phyloP scores from a whole-genome alignment of 2,888 invertebrate genomes.

The Epistrophella euchroma region DNA sequence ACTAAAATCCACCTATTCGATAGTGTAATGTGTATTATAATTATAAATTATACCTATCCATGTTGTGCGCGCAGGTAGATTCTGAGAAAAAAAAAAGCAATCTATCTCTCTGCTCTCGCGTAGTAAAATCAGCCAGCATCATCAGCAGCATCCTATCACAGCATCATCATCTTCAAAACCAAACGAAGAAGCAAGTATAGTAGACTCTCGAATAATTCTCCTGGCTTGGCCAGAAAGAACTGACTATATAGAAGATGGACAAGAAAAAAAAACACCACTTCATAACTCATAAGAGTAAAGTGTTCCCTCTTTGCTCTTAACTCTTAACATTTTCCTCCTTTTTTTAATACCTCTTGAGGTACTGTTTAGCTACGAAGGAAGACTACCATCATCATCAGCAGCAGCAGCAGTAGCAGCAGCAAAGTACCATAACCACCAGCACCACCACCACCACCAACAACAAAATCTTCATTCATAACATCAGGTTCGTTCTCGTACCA shows the following conservation, averaged over 20 bases:
- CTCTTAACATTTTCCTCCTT: slow-evolving; percentile 33
- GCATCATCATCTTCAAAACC: slow-evolving; percentile 37
- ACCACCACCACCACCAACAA: slow-evolving; percentile 48
- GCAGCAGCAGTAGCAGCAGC: not conserved
- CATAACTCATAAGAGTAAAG: slow-evolving; percentile 52
- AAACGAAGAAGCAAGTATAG: slow-evolving; percentile 25
- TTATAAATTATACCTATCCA: slow-evolving; percentile 44
- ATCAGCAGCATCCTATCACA: slow-evolving; percentile 46
- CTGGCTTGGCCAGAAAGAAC: slow-evolving; percentile 50
- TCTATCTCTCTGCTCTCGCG: slow-evolving; percentile 44
- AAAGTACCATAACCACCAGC: slow-evolving; percentile 17
- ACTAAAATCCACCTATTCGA: not conserved
- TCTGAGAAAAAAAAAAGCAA: slow-evolving; percentile 16
- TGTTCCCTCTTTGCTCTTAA: slow-evolving; percentile 30
- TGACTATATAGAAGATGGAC: slow-evolving; percentile 37
- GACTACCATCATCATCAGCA: slow-evolving; percentile 2
- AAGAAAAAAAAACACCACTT: slow-evolving; percentile 29
- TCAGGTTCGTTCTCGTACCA: slow-evolving; percentile 67
- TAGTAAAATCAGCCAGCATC: slow-evolving; percentile 56
- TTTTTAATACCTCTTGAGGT: slow-evolving; percentile 38
- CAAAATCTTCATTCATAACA: slow-evolving; percentile 77
- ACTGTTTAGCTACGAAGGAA: slow-evolving; percentile 28
- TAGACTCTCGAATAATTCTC: slow-evolving; percentile 39
- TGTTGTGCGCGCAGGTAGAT: slow-evolving; percentile 63
- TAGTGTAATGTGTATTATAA: slow-evolving; percentile 40